These are phyloP conservation scores for Aspidiotus rigidus DNA, from an alignment of 2,888 invertebrate species.

Conservation along the genomic window DNA sequence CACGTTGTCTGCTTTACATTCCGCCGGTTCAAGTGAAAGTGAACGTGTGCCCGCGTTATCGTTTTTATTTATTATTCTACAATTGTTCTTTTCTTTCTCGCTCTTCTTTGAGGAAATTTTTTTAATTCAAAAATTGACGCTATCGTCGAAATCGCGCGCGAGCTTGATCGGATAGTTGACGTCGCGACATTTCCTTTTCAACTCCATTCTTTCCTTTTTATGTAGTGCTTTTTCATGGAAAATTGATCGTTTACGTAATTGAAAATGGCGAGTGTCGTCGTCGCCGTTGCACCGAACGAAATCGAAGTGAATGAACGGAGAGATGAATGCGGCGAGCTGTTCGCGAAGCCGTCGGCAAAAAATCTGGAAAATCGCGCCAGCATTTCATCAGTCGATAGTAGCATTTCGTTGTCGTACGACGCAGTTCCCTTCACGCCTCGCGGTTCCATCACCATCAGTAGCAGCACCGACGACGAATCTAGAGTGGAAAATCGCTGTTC, in stretches of 20 bases:
- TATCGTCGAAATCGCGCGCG: not conserved
- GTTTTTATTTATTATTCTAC: not conserved
- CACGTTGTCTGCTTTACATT: slow-evolving; percentile 27
- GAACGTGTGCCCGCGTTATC: slow-evolving; percentile 6
- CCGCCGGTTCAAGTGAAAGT: slow-evolving; percentile 30
- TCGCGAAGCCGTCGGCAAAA: slow-evolving; percentile 17
- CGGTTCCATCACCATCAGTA: slow-evolving; percentile 47
- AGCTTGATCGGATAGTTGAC: too few relatives aligned
- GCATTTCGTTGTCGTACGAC: slow-evolving; percentile 51
- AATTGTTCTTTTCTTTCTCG: not conserved
- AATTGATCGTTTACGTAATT: not conserved
- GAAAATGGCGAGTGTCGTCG: not conserved
- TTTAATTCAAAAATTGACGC: not conserved
- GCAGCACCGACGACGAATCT: slow-evolving; percentile 56
- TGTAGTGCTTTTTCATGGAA: not conserved
- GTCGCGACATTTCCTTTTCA: too few relatives aligned
- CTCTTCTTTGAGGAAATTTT: not conserved
- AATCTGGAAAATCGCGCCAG: slow-evolving; percentile 47
- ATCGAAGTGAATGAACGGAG: slow-evolving; percentile 13
- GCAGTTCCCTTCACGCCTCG: slow-evolving; percentile 40
- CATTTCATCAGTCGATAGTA: slow-evolving; percentile 54
- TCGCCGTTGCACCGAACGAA: slow-evolving; percentile 3
- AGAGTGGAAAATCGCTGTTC: slow-evolving; percentile 43
- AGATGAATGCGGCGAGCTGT: slow-evolving; percentile 16
- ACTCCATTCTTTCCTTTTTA: too few relatives aligned